Conservation (phyloP, 2,888 invertebrate genomes). For the Coleophora deauratella region DNA sequence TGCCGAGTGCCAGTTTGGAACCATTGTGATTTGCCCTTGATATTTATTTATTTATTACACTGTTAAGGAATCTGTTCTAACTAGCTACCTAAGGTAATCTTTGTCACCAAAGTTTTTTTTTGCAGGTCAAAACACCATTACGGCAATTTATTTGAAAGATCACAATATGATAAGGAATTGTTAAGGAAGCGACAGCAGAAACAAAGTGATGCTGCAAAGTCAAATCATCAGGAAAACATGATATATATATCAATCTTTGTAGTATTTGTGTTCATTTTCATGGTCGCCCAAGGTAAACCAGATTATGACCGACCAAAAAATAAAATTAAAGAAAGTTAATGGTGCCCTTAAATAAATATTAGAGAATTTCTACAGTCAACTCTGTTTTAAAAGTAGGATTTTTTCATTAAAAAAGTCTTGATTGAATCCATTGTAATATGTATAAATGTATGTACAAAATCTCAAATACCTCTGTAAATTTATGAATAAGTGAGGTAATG, state of each 20-base stretch:
- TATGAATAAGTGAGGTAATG: slow-evolving; percentile 23
- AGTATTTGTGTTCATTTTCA: slow-evolving; percentile 28
- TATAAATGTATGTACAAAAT: slow-evolving; percentile 45
- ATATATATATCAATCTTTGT: slow-evolving; percentile 33
- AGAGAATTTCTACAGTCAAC: too few relatives aligned
- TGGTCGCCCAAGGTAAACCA: slow-evolving; percentile 33
- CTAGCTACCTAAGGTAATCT: too few relatives aligned
- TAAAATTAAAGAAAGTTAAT: too few relatives aligned
- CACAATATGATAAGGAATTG: slow-evolving; percentile 36
- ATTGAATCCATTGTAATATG: too few relatives aligned
- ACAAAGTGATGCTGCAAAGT: slow-evolving; percentile 13
- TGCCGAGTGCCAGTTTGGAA: too few relatives aligned
- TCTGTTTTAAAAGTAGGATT: too few relatives aligned
- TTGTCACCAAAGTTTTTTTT: too few relatives aligned
- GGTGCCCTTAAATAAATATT: too few relatives aligned
- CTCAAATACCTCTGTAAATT: slow-evolving; percentile 23
- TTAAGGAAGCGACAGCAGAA: slow-evolving; percentile 26
- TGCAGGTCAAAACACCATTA: slow-evolving; percentile 71
- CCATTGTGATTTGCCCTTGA: too few relatives aligned
- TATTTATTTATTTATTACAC: too few relatives aligned
- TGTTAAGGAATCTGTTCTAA: too few relatives aligned
- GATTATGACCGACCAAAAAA: slow-evolving; percentile 33
- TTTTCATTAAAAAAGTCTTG: too few relatives aligned
- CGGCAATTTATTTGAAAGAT: slow-evolving; percentile 42
- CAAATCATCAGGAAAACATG: slow-evolving; percentile 35